Conservation (phyloP, 2,113 vertebrate species). For the Ciconia maguari region DNA sequence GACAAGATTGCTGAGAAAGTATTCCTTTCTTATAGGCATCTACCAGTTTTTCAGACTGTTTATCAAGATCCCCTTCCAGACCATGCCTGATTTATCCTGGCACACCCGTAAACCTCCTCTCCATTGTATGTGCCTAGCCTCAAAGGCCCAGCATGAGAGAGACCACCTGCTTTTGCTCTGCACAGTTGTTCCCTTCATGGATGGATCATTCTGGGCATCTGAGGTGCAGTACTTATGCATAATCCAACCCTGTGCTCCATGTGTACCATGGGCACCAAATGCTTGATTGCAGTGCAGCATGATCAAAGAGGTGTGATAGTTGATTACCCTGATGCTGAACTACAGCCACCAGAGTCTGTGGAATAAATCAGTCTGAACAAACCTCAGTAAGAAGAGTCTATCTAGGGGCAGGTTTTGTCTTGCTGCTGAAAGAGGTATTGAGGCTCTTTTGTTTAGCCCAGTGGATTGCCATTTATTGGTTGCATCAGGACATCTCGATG, state of each 20-base stretch:
- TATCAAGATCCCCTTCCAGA: background rate
- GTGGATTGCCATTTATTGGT: background rate
- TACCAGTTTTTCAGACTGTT: background rate
- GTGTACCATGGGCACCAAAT: background rate
- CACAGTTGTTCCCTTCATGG: background rate
- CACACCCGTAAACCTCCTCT: background rate
- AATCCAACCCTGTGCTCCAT: background rate
- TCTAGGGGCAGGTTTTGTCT: background rate
- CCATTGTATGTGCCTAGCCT: background rate
- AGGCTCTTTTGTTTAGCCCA: background rate
- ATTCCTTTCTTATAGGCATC: background rate
- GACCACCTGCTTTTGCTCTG: background rate
- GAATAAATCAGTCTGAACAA: background rate
- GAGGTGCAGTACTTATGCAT: background rate
- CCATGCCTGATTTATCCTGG: background rate
- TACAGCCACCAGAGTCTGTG: background rate
- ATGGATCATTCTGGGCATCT: background rate
- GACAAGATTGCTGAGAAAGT: background rate
- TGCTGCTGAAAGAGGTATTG: background rate
- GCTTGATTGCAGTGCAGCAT: background rate
- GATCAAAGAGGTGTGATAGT: background rate
- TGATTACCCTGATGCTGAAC: background rate
- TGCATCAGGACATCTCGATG: background rate
- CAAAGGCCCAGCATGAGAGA: background rate
- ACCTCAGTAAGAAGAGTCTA: background rate